Evolutionary conservation across 2,888 invertebrate genomes (phyloP), one percentile per base, ranked within the genome.

Genomic region (Agrotis segetum): DNA sequence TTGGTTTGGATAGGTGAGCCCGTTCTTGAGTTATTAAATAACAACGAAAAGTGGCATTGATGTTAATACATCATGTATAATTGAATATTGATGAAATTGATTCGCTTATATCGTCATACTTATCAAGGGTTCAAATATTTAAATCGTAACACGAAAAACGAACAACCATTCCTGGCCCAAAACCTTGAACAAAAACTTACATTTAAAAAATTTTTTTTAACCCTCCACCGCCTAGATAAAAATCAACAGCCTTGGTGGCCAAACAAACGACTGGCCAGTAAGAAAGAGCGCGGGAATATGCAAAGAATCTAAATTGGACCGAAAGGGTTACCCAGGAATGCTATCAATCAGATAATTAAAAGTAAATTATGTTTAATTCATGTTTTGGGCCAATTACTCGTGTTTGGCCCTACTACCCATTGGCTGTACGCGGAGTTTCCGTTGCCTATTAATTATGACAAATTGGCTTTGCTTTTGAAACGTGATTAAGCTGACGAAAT

Each of bases 321-420:
- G 67, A 89, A 92, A 92, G 92, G 92, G 91, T 91, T 90, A 78
- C 85, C 72, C 84, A 83, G 90, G 87, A 83, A 91, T 90, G 84
- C 76, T 55, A 82, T 81, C 87, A 80, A 91, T 92, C 90, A 84
- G 90, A 91, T 90, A 88, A 88, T 79, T 81, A 74, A 67, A 85
- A 80, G 69, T 82, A 85, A 88, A 88, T 86, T 85, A 87, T 90
- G 88, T 89, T 87, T 85, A 84, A 90, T 88, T 90, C 86, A 87
- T 88, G 88, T 91, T 89, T 85, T 88, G 83, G 80, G 85, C 83
- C 85, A 81, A 82, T 82, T 82, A 85, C 82, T 84, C 64, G 81
- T 83, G 72, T 81, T 79, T 67, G 58, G 40, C 40, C 40, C 40
- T 70, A 67, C 47, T 74, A 55, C 71, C 56, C 60, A 71, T 65